Conservation (phyloP, 2,797 vertebrate species). For the Sphenopsis melanotis region DNA sequence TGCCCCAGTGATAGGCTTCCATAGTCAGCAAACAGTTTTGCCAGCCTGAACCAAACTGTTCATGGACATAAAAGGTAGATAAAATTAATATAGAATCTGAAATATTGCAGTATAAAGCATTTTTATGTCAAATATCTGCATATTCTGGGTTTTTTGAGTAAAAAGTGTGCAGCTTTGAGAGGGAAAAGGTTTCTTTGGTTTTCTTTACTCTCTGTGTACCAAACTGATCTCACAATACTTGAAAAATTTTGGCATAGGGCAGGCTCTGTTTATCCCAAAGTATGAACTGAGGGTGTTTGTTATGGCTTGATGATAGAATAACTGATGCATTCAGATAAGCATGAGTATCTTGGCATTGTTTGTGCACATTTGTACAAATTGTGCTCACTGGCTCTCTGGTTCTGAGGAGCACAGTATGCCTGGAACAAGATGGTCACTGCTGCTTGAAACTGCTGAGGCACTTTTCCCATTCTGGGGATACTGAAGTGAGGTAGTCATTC, state of each 20-base stretch:
- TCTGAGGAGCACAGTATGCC: background rate
- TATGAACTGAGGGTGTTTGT: background rate
- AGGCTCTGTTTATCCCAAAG: background rate
- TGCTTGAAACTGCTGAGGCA: background rate
- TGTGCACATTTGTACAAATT: background rate
- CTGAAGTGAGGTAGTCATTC: background rate
- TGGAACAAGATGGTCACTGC: background rate
- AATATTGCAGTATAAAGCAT: background rate
- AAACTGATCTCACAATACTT: background rate
- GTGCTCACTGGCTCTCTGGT: background rate
- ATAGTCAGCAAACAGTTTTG: background rate
- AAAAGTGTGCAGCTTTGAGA: background rate
- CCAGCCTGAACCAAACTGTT: background rate
- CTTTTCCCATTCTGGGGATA: background rate
- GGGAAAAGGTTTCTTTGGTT: accelerated
- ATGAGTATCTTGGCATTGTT: background rate
- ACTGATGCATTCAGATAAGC: background rate
- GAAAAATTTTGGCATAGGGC: background rate
- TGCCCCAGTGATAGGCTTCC: background rate
- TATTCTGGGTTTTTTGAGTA: background rate
- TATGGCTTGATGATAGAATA: background rate
- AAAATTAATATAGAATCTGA: background rate
- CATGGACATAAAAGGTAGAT: background rate
- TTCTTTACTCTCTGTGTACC: background rate
- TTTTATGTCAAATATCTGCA: background rate